These are phyloP conservation scores for Agonum fuliginosum DNA, from an alignment of 2,888 invertebrate genomes.

Conservation along the genomic window DNA sequence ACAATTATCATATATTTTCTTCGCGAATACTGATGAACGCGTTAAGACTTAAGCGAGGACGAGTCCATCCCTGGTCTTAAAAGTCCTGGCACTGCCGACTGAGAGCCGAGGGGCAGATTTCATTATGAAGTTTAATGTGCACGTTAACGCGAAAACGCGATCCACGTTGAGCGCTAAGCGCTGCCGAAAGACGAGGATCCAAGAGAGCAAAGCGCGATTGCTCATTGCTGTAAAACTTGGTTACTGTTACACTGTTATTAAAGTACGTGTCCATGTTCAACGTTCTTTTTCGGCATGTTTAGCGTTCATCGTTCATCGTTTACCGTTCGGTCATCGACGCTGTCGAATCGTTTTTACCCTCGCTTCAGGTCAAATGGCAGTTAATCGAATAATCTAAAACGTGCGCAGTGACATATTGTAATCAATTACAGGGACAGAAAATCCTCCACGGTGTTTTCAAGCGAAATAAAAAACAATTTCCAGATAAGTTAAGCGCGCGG, in stretches of 20 bases:
- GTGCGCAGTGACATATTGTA: conserved; percentile 58
- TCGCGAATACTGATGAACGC: conserved; percentile 40
- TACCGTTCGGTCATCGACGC: conserved; percentile 28
- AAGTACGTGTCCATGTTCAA: neutral
- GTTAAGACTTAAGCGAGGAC: neutral
- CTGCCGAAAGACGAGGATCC: conserved; percentile 15
- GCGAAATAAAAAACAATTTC: conserved; percentile 47
- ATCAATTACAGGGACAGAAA: conserved; percentile 57
- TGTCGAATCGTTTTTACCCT: conserved; percentile 45
- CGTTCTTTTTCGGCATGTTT: neutral
- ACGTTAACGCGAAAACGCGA: conserved; percentile 30
- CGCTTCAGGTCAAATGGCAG: conserved; percentile 55
- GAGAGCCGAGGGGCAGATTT: conserved; percentile 27
- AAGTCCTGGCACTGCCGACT: neutral
- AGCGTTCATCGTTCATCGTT: neutral
- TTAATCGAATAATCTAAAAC: conserved; percentile 57
- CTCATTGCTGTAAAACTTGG: too few species aligned
- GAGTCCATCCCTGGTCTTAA: neutral
- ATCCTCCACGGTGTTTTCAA: conserved; percentile 48
- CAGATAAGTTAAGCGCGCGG: conserved; percentile 39
- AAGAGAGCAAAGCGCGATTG: neutral
- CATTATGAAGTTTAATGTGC: conserved; percentile 52
- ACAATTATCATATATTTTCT: conserved; percentile 55
- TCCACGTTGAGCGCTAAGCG: conserved; percentile 30
- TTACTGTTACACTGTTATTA: conserved; percentile 16